Base-by-base conservation (phyloP, 2,888 invertebrate species). In the Stramonita haemastoma region DNA sequence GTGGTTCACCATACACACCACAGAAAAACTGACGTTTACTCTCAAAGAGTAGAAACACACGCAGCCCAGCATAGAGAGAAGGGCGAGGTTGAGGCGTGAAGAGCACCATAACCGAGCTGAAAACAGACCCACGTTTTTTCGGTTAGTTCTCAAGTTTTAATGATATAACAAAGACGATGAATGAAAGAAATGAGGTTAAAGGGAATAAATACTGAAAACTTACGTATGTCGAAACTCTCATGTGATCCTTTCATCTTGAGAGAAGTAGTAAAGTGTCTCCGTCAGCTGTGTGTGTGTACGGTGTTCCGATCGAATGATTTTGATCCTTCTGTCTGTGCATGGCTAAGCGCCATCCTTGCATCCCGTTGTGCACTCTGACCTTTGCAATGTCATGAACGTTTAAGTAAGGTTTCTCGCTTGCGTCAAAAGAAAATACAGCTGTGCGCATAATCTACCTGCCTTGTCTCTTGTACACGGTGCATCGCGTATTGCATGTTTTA, bases 1-100 rank as follows among this genome's bases (percentile, higher is more conserved):
- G 88, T 90, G 89, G 89, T 86, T 89, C n/a, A 90, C 90, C 91
- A 91, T 91, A n/a, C 91, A 91, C 5, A 92, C 92, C 19, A 92
- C 90, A 19, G 92, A 89, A 1, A 91, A 88, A 81, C 92, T 91
- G 87, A 92, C 90, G 87, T 92, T 91, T 34, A 92, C 92, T n/a
- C 92, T 86, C 5, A 92, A 88, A 17, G 92, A 90, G 88, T 91
- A 92, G 73, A 91, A 90, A 73, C 87, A 87, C 26, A 90, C 32
- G 57, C 87, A 90, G 0, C 90, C 91, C 79, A 91, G 88, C 86
- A 91, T 91, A 6, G 89, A 86, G 0, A 91, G 79, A 46, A 91
- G 36, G 57, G 91, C 91, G 8, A 91, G 89, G 29, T 89, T 90
- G 26, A 92, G 84, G 19, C 92, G 89, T 11, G 91, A 73, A 13